phyloP scores from a whole-genome alignment of 2,113 vertebrate genomes.

The Muntiacus muntjak region DNA sequence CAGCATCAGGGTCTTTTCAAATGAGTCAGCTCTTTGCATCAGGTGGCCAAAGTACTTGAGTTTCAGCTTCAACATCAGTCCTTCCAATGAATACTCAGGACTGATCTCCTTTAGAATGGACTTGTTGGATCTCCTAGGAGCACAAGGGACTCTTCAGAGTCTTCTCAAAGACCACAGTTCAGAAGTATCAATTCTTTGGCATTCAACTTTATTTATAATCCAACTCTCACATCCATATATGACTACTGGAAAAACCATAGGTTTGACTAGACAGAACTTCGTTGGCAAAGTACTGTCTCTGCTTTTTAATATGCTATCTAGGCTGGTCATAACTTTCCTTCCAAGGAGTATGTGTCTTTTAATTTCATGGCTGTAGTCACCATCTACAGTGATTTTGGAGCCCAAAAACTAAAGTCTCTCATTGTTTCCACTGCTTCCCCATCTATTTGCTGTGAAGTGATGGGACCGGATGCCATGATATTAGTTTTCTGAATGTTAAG shows the following conservation, averaged over 20 bases:
- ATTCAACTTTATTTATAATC: not conserved
- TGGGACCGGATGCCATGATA: not conserved
- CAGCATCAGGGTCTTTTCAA: not conserved
- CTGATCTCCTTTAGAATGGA: not conserved
- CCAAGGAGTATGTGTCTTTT: not conserved
- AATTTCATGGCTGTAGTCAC: not conserved
- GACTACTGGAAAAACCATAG: not conserved
- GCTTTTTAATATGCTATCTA: not conserved
- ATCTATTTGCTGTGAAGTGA: not conserved
- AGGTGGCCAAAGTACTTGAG: not conserved
- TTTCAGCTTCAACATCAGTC: not conserved
- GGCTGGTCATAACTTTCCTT: not conserved
- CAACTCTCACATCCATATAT: not conserved
- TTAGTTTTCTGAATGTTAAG: not conserved
- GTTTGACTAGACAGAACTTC: not conserved
- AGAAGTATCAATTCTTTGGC: rapidly evolving
- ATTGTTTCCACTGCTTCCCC: not conserved
- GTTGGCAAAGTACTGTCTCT: not conserved
- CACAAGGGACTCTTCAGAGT: not conserved
- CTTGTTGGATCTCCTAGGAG: not conserved
- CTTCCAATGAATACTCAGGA: not conserved
- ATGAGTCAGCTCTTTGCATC: not conserved
- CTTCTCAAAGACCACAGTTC: not conserved
- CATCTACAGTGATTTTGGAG: not conserved
- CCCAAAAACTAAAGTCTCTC: not conserved